Evolutionary conservation across 2,888 invertebrate species (phyloP), one percentile per base, ranked within the genome.

Genomic region (Spisula solida): DNA sequence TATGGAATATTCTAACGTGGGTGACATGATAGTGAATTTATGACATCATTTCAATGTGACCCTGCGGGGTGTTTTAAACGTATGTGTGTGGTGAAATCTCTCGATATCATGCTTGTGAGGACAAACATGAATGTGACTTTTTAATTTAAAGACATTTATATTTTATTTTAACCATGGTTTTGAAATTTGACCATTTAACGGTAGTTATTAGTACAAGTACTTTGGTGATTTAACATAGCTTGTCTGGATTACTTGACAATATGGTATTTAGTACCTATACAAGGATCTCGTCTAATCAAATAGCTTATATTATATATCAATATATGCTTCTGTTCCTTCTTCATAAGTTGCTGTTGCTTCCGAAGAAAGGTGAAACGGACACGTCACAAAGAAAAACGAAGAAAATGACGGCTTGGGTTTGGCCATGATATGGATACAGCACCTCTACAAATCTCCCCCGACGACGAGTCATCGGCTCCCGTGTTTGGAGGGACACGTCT

Each of bases 271-370:
- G 16, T 75, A 34, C 14, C 29, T 25, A 8, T 1, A 18, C 75
- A 75, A 31, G 16, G 16, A 34, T 75, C 75, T 34, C 29, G 16
- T 18, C 8, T 34, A 34, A 41, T 41, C 31, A 75, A 34, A 75
- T 75, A 75, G 31, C 18, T 1, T 47, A 56, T 56, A 87, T 41
- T 5, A 41, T 41, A 41, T 41, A 41, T 41, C 2, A 41, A 41
- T 79, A 18, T 48, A 83, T 81, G 31, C 25, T 82, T 85, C 86
- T 89, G 55, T 86, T 85, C 81, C 79, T 81, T 82, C 81, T 41
- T 87, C 56, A 75, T 4, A 94, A 95, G 95, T 93, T 95, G 95
- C 93, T 95, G 95, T 91, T 95, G 95, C 89, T 95, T 95, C 91
- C 91, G 93, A 79, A 92, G 94, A n/a, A 93, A 93, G 82, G 94